Percentiles rank a stretch among this genome's conserved stretches.
These are phyloP conservation scores for Corella eumyota DNA, from an alignment of 23 tunicate genomes.

Conservation along the genomic window DNA sequence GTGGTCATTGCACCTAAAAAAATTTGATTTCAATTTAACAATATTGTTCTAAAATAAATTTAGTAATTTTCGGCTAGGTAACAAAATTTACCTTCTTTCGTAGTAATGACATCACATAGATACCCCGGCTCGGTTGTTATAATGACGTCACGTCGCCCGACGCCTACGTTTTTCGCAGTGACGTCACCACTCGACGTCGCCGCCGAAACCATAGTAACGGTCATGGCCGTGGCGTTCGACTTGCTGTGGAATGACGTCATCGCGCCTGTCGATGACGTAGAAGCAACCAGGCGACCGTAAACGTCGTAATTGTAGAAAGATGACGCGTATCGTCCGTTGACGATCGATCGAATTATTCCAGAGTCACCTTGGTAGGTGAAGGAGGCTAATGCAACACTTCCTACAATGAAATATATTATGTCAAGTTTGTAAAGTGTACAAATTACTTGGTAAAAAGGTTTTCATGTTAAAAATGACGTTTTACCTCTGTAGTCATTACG, in stretches of 20 bases:
- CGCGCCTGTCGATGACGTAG: conserved; percentile 70
- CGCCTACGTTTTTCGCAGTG: conserved; percentile 26
- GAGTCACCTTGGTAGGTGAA: conserved; percentile 56
- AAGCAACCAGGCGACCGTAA: conserved; percentile 53
- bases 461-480: too few relatives aligned
- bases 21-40: background rate
- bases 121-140: conserved; percentile 86
- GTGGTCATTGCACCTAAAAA: conserved; percentile 47
- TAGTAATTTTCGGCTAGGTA: too few relatives aligned
- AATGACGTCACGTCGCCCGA: conserved; percentile 66
- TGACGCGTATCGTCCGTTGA: conserved; percentile 44
- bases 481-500: too few relatives aligned
- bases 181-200: conserved; percentile 40
- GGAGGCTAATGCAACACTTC: conserved; percentile 1
- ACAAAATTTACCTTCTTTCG: conserved; percentile 69
- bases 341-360: conserved; percentile 39
- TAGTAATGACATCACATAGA: conserved; percentile 82
- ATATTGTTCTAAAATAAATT: too few relatives aligned
- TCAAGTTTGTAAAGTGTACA: too few relatives aligned
- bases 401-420: background rate
- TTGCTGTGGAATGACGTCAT: conserved; percentile 50
- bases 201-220: conserved; percentile 54
- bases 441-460: too few relatives aligned
- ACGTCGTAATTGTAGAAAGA: conserved; percentile 70
- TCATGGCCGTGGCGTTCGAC: conserved; percentile 33